Evolutionary conservation across 1,140 invertebrate genomes (phyloP), one percentile per base, ranked within the genome.

Genomic region (Antheraea pernyi): DNA sequence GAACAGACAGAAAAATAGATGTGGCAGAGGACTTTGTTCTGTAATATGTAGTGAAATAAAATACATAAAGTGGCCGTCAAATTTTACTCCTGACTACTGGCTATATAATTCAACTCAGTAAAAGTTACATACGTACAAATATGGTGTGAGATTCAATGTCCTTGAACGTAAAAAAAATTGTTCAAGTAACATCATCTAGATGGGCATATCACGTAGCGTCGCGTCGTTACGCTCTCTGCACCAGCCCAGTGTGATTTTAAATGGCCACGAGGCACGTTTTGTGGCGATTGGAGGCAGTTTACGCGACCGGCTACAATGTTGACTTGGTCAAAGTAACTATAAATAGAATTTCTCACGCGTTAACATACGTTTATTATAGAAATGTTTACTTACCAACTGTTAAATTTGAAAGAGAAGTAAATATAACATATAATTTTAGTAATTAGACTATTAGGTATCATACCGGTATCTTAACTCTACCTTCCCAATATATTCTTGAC

Each of bases 341-440:
- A 53, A 53, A 53, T 53, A 53, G 46, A 53, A 53, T 53, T 53
- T 53, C 46, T 53, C 46, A 53, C 46, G 46, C 46, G 46, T 53
- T 53, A 53, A 53, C 46, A 53, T 53, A 11, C 46, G 10, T 53
- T 53, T 16, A 53, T 53, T 53, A 53, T 16, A 53, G 46, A 53
- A 53, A 53, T 16, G 46, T 53, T 16, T 53, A 53, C 46, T n/a
- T 53, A 53, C 46, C 10, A 53, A 53, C 46, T 53, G 11, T 13
- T 42, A 53, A 53, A 53, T 13, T 16, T 53, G 46, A 53, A 53
- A 53, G 46, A 13, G 13, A 13, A 53, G 46, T 13, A 2, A 13
- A 16, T 53, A 53, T 6, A 53, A 53, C 1, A n/a, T 16, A 11
- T 53, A 16, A 11, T 53, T 53, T 30, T 30, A 30, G 13, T 16